Base-by-base conservation (phyloP, 1,140 invertebrate genomes). In the Pseudomyrmex concolor region DNA sequence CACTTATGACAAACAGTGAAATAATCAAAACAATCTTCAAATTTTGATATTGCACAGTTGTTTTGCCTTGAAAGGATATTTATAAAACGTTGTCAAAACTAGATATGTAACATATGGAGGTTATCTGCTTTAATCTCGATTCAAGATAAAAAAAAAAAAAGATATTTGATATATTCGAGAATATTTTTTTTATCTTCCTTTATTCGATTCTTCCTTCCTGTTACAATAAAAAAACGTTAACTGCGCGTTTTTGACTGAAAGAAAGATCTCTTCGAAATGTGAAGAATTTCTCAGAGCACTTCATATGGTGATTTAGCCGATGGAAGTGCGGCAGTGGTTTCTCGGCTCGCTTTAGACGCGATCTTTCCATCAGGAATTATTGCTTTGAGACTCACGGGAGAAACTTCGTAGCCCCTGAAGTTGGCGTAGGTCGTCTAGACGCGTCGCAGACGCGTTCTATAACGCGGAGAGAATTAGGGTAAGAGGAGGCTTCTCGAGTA, bases 371-470 rank as follows among this genome's bases (percentile, higher is more conserved):
- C 63, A 63, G 43, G 57, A 87, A 87, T 87, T 82, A 84, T 85
- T 82, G 86, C 77, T 82, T 84, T 66, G 66, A 67, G 50, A 51
- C 5, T 13, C 34, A 17, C 51, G 34, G 76, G 51, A 19, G 85
- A 62, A 67, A 73, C 72, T 85, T 85, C 60, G 55, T 74, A 19
- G 43, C 57, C 60, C 48, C 17, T 48, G 13, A 87, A 73, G 81
- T 89, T 89, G 88, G 60, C 66, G 57, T 89, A 87, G 85, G 85
- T 87, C 88, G 88, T 91, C 86, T 84, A 87, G 89, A 90, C 89
- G 63, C 82, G 85, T 86, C 68, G 82, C 83, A 89, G 86, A 89
- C 86, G 70, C 55, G 70, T 59, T 84, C 87, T 77, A 54, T 55
- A 72, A 50, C 22, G 13, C 66, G 60, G 54, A 59, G 54, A 63